Evolutionary conservation across 2,888 invertebrate genomes (phyloP), one percentile per base, ranked within the genome.

Genomic region (Diarsia rubi): DNA sequence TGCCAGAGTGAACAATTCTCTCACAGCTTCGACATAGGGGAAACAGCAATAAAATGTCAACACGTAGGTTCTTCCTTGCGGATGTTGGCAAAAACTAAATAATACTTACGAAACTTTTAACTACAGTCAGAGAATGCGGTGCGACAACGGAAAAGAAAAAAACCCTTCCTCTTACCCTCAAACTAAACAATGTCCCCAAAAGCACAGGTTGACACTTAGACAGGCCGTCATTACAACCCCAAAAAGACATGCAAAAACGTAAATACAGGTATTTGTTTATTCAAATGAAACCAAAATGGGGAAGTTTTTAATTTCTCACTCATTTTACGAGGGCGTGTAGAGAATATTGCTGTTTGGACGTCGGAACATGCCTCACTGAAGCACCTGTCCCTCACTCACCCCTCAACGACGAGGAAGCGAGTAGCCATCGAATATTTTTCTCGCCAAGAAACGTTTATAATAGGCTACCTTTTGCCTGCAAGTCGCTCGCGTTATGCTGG

Each of bases 231-330:
- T n/a, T 44, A 2, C 9, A 44, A 59, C 59, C 76, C 27, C 44
- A 44, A 81, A 76, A 45, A 5, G 37, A 37, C 37, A 37, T 37
- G 37, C 37, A 14, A 42, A 14, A 16, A 75, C 42, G 5, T 59
- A 64, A 77, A 59, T 21, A 81, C 57, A 44, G 54, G 16, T 37
- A 57, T 44, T 62, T 57, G 62, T 31, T 57, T 31, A 49, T 8
- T 19, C 19, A 52, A 64, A 75, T 37, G 44, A 45, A 59, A 44
- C 42, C 4, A 19, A 59, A 52, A 45, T 45, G n/a, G n/a, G n/a
- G 37, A 73, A 75, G 24, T 44, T 37, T 27, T 74, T 81, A 47
- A 73, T 24, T 63, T 57, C 63, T 59, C 24, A 49, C n/a, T 44
- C 21, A 19, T 27, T 60, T 54, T 44, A 21, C 47, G 11, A 57